These are phyloP conservation scores for Cyprinella venusta DNA, from an alignment of 2,797 vertebrate species.

Conservation along the genomic window DNA sequence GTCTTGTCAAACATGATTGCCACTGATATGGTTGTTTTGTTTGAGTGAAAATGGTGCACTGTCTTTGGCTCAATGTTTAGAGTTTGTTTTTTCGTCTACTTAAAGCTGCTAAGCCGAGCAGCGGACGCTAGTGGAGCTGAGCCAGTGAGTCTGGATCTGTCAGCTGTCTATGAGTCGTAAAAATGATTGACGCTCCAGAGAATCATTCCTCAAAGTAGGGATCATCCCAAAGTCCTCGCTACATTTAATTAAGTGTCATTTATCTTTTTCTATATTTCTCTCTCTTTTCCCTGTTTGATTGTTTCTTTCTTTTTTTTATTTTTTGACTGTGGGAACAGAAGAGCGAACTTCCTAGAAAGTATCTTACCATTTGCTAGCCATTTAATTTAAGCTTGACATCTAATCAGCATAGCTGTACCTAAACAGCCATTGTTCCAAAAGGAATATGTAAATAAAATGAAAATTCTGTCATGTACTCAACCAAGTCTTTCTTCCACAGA, in stretches of 20 bases:
- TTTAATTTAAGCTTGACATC: constrained; percentile 6
- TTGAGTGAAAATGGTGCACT: constrained; percentile 59
- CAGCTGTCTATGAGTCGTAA: constrained; percentile 67
- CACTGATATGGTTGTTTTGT: constrained; percentile 69
- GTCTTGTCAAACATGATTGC: constrained; percentile 63
- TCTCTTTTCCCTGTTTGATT: constrained; percentile 9
- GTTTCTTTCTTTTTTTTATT: not conserved
- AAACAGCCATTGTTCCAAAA: constrained; percentile 6
- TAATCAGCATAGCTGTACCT: constrained; percentile 1
- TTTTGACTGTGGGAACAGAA: constrained; percentile 32
- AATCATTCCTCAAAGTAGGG: constrained; percentile 57
- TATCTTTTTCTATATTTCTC: constrained; percentile 42
- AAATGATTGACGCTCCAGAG: constrained; percentile 64
- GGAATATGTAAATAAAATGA: not conserved
- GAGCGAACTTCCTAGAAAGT: constrained; percentile 17
- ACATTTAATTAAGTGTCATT: constrained; percentile 63
- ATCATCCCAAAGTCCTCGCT: constrained; percentile 51
- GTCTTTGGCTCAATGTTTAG: constrained; percentile 59
- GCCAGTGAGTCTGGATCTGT: constrained; percentile 66
- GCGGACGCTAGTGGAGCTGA: constrained; percentile 60
- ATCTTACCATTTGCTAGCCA: constrained; percentile 22
- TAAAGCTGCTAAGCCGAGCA: constrained; percentile 64
- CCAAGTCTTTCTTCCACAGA: not conserved
- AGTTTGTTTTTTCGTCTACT: constrained; percentile 68
- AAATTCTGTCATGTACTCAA: not conserved